Base-by-base conservation (phyloP, 2,113 vertebrate species). In the Anser brachyrhynchus region DNA sequence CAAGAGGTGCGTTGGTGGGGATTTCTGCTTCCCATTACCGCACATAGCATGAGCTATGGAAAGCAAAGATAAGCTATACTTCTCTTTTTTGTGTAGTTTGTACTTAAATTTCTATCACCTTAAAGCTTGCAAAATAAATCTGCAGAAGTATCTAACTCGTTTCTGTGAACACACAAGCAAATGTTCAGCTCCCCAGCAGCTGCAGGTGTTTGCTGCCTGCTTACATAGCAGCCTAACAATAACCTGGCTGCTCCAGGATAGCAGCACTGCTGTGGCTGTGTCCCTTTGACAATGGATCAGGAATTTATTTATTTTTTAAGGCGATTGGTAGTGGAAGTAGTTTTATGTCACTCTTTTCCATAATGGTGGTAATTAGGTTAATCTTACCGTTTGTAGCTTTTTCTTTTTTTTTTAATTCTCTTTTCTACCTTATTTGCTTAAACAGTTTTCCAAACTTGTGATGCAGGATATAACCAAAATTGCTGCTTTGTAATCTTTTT, bases 401-500 rank as follows among this genome's bases (percentile, higher is more conserved):
- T 80, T 75, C 59, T 52, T 71, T 54, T 18, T 69, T 6, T 55
- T 71, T 89, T 85, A 51, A 67, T 78, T 84, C 65, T 73, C 17
- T 43, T 49, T 87, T 91, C 41, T 79, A 41, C 74, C 67, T 83
- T 70, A 49, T 84, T 91, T 86, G 39, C 74, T 64, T 91, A 43
- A 96, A 81, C 59, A 88, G 90, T 78, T 84, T 84, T 59, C 49
- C 87, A 82, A 28, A 67, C 35, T 73, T 54, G 64, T 59, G 61
- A 23, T 94, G 94, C 39, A 18, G 89, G 80, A 43, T 51, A 41
- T 33, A 90, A 80, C 69, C 57, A 12, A 76, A 79, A 44, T 59
- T 58, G 35, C 79, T 86, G 37, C 74, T 86, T 94, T 74, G 92
- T 92, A 94, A 91, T 94, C 0, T 4, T 90, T 96, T 90, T 71